Base-by-base conservation (phyloP, 1,140 invertebrate genomes). In the Drosophila pseudoananassae region DNA sequence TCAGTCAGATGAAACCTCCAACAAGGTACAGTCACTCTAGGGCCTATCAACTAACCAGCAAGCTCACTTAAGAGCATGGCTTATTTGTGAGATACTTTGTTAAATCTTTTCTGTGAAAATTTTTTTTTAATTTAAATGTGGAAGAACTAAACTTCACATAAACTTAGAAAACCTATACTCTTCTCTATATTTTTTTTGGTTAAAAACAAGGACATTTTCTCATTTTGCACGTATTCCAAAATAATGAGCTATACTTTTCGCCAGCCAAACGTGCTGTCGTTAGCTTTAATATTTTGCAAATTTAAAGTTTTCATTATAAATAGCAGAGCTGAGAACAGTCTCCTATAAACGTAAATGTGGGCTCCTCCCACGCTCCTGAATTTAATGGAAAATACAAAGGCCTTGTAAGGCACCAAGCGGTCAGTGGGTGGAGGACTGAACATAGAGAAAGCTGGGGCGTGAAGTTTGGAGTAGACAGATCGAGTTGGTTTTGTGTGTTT, bases 211-310 rank as follows among this genome's bases (percentile, higher is more conserved):
- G 78, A 69, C 56, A 33, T 78, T 64, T 64, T 54, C 78, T 63
- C 70, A 82, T 83, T 83, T 78, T 66, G 80, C 80, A 84, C 76
- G 80, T 84, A 84, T 78, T 84, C 76, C 76, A 68, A 69, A 83
- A 71, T 43, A 43, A 43, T 17, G 40, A 43, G 15, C n/a, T 9
- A 15, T 2, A 43, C 33, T 36, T 36, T n/a, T 36, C 10, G 12
- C 33, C 12, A 5, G 40, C 40, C 14, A 43, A 9, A 43, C 79
- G 71, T 83, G 79, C 53, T 65, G 53, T 83, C 75, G 70, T 76
- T 78, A 71, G 75, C 83, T 70, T 78, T 82, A 33, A 53, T 36
- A 52, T 57, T 47, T 53, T 54, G 36, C 38, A n/a, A 36, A 25
- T 56, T 43, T 43, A 43, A 36, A 36, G 33, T 10, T 36, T 36